Base-by-base conservation (phyloP, 2,113 vertebrate genomes). In the Tor tambroides region DNA sequence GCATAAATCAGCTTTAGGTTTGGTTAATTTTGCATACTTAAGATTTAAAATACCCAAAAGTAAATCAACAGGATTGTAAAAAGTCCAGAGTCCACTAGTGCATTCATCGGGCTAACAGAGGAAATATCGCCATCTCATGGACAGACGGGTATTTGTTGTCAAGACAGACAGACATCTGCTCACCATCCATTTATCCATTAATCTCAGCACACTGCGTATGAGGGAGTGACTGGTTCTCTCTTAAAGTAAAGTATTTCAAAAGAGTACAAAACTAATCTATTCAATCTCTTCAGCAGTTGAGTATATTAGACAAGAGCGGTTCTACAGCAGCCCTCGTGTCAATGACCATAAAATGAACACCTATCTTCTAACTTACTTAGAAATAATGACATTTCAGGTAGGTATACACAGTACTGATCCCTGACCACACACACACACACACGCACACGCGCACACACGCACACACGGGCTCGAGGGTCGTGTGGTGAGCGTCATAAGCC, bases 401-500 rank as follows among this genome's bases (percentile, higher is more conserved):
- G 63, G 23, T 75, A 6, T 14, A 46, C 3, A 41, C 38, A 15
- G 38, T 7, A 32, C 8, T 30, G 41, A 56, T 19, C 23, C 49
- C 30, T 15, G 63, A 49, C 9, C 26, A 67, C 61, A 67, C 80
- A 67, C 38, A 28, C 54, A 17, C 21, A 56, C n/a, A n/a, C 65
- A 9, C 61, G 7, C 35, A 12, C 49, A 63, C 51, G 26, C 51
- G 23, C 51, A n/a, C n/a, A 49, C 17, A 56, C 17, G 54, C 43
- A 84, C 21, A 35, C n/a, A 35, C 19, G 46, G 11, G 49, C 19
- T 28, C 23, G 35, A 80, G 65, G 75, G 74, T 80, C 61, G 81
- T 61, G 80, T 26, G 71, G 76, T 71, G 84, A 82, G 89, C 91
- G 89, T 91, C 90, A 91, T 88, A 87, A 80, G 85, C 43, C 80